Percentiles rank a stretch among this genome's conserved stretches.
Evolutionary conservation across 37 sponge, comb jelly and placozoan genomes (phyloP).

Genomic region (Crambe crambe): DNA sequence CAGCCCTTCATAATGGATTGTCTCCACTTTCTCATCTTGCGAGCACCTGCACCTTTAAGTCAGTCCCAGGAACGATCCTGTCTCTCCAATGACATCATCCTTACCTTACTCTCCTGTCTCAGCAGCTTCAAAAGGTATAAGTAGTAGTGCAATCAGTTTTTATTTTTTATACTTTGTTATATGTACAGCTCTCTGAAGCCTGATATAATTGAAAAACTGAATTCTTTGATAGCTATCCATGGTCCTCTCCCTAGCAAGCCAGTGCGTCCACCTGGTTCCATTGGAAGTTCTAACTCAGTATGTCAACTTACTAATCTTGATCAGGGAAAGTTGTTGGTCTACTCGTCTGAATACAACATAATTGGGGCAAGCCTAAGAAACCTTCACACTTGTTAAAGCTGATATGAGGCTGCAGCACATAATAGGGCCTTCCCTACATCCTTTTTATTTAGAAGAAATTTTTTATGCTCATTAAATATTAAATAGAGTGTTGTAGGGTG

Average conservation of each 20-base stretch:
- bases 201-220: slow-evolving; percentile 68
- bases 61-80: slow-evolving; percentile 27
- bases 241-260: slow-evolving; percentile 76
- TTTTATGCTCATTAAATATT: too few species aligned
- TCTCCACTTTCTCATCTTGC: slow-evolving; percentile 58
- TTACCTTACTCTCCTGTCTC: slow-evolving; percentile 60
- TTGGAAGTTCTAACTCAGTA: neutral
- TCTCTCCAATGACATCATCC: slow-evolving; percentile 67
- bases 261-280: neutral
- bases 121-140: slow-evolving; percentile 26
- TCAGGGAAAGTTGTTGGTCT: too few species aligned
- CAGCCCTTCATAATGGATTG: slow-evolving; percentile 34
- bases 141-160: too few species aligned
- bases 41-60: slow-evolving; percentile 61
- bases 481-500: too few species aligned
- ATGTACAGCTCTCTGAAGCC: neutral
- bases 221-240: slow-evolving; percentile 54
- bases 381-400: too few species aligned
- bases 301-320: too few species aligned
- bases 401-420: too few species aligned
- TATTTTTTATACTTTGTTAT: neutral
- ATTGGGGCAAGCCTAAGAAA: too few species aligned
- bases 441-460: too few species aligned
- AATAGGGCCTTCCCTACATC: too few species aligned
- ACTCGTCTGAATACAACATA: too few species aligned